Evolutionary conservation across 2,113 vertebrate species (phyloP), one percentile per base, ranked within the genome.

Genomic region (Stigmatopora argus): DNA sequence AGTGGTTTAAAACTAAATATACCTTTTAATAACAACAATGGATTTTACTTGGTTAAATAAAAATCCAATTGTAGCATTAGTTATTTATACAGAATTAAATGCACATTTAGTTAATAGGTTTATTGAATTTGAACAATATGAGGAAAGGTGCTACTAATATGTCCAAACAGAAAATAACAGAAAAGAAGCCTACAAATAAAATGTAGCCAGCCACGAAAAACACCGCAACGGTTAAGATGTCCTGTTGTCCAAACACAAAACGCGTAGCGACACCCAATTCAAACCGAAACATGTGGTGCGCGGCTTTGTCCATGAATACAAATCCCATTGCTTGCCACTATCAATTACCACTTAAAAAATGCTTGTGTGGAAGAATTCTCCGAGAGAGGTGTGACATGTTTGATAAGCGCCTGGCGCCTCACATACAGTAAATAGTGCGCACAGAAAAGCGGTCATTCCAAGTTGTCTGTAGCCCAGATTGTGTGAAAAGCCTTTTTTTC

Each of bases 401-500:
- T 64, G 64, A 75, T 73, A 70, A 58, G 52, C 11, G 12, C 7
- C 44, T 44, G 51, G 12, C 19, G 62, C 67, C 18, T 61, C 46
- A 61, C 35, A 31, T 17, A 14, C 7, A 4, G 26, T 31, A 31
- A 31, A 3, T 31, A 31, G 26, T 11, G 62, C 67, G 46, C 19
- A 46, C 52, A 53, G 18, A 56, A 68, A 64, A 71, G 17, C 47
- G 12, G 34, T 0, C 12, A 60, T 61, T 15, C 19, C 19, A 9
- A 53, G 51, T 11, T 21, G 38, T 26, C 26, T 45, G 56, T 77
- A 77, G 73, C 70, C 23, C 4, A 17, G 71, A 86, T 73, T 67
- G 48, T 62, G 67, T 69, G 44, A 45, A 34, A 63, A 73, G 1
- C 62, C 60, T 34, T 66, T 69, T 61, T 62, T 78, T 85, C 79